Base-by-base conservation (phyloP, 2,888 invertebrate genomes). In the Pachymerium ferrugineum region DNA sequence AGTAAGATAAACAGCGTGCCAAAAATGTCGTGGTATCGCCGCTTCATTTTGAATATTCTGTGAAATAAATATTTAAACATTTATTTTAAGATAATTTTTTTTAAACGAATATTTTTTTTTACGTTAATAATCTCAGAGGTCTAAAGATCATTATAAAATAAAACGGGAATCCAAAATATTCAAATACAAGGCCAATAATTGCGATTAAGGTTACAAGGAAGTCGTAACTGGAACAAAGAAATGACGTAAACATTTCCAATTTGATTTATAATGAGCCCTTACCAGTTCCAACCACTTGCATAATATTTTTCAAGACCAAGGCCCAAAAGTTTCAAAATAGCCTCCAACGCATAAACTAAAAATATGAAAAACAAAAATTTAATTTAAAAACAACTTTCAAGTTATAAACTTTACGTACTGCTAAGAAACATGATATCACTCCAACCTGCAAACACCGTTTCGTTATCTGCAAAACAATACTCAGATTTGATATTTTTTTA, bases 21-120 rank as follows among this genome's bases (percentile, higher is more conserved):
- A 81, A 92, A 89, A 73, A 93, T 91, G 82, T 92, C 92, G 69
- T 91, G 86, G 82, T 91, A 92, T 35, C 92, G 86, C 80, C 90
- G 90, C 83, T 92, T 92, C 73, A 92, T 82, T 83, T 91, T 91
- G 82, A 92, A 92, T 29, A 84, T 78, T 75, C 83, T 83, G 78
- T 69, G n/a, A 14, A 68, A 68, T 6, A 68, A 68, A 68, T 22
- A 25, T 22, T 25, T 5, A 16, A 25, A 25, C 19, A 8, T 16
- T 68, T 68, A 68, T 25, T 22, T 22, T 22, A n/a, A n/a, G n/a
- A n/a, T n/a, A n/a, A n/a, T n/a, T n/a, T n/a, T n/a, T n/a, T 22
- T 68, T 10, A 29, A 8, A 68, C 8, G 14, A 68, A 29, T 10
- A 25, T 10, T 25, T 68, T 25, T 14, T 29, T 47, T 22, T 73